A percentile compares a stretch with the other conserved stretches of the same genome.
Evolutionary conservation across 1,140 invertebrate species (phyloP).

Genomic region (Caenorhabditis inopinata): DNA sequence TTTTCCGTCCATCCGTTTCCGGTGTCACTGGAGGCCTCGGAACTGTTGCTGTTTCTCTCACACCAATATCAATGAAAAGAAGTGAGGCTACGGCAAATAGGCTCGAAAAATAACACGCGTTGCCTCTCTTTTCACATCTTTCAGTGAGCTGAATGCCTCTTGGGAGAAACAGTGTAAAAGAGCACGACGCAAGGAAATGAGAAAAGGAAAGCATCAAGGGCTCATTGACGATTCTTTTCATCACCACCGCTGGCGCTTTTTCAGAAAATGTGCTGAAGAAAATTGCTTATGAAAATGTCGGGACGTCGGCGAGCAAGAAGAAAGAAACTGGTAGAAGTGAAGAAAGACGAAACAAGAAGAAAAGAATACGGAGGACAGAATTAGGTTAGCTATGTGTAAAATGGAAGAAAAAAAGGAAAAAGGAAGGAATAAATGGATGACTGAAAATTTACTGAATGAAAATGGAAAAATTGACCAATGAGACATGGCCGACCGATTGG

Average conservation of each 20-base stretch:
- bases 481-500: conserved; percentile 11
- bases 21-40: background rate
- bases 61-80: conserved; percentile 22
- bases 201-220: background rate
- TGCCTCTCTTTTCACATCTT: conserved; percentile 18
- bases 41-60: too few species aligned
- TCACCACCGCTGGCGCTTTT: background rate
- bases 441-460: background rate
- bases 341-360: background rate
- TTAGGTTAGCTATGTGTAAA: conserved; percentile 8
- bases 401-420: background rate
- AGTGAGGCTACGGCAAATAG: background rate
- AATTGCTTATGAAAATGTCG: conserved; percentile 5
- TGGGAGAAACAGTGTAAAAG: background rate
- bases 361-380: conserved; percentile 22
- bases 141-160: background rate
- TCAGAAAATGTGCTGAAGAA: background rate
- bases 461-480: conserved; percentile 11
- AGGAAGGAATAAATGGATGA: background rate
- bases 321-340: conserved; percentile 2
- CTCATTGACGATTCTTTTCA: conserved; percentile 24
- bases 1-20: background rate
- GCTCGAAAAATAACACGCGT: background rate
- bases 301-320: background rate
- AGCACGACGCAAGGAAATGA: background rate